Conservation (phyloP, 1,140 invertebrate genomes). For the Myzus persicae region DNA sequence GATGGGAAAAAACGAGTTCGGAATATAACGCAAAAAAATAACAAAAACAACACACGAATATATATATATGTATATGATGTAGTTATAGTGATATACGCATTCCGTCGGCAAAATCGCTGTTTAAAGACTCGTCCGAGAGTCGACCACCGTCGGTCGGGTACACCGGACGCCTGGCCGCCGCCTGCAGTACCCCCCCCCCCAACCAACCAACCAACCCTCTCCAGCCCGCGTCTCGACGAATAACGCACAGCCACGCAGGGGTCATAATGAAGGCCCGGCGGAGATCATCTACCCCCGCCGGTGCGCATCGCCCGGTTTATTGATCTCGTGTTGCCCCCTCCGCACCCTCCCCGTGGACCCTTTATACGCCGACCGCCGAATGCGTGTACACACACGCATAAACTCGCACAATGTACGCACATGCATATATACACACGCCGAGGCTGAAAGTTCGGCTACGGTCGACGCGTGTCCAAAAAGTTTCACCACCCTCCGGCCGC, state of each 20-base stretch:
- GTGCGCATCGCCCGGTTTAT: slow-evolving; percentile 58
- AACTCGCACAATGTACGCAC: not conserved
- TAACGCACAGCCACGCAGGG: slow-evolving; percentile 20
- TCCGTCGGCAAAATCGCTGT: not conserved
- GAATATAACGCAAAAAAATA: not conserved
- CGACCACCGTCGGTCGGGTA: not conserved
- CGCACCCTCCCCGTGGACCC: not conserved
- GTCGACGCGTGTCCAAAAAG: slow-evolving; percentile 46
- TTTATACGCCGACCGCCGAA: slow-evolving; percentile 39
- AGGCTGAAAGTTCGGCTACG: slow-evolving; percentile 46
- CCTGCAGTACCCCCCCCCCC: not conserved
- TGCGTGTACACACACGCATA: slow-evolving; percentile 13
- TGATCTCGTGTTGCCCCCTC: slow-evolving; percentile 52
- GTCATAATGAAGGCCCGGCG: slow-evolving; percentile 55
- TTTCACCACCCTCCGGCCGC: not conserved
- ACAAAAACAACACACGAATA: not conserved
- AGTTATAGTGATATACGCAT: too few species aligned
- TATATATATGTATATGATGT: not conserved
- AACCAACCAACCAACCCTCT: too few species aligned
- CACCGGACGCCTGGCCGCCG: not conserved
- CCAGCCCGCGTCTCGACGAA: not conserved
- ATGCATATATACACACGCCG: not conserved
- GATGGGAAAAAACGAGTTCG: not conserved
- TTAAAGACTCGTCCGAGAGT: slow-evolving; percentile 29
- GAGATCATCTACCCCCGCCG: slow-evolving; percentile 47